Percentiles rank a stretch among this genome's conserved stretches.
Conservation (phyloP, 2,113 vertebrate genomes). For the human (Homo sapiens) region DNA sequence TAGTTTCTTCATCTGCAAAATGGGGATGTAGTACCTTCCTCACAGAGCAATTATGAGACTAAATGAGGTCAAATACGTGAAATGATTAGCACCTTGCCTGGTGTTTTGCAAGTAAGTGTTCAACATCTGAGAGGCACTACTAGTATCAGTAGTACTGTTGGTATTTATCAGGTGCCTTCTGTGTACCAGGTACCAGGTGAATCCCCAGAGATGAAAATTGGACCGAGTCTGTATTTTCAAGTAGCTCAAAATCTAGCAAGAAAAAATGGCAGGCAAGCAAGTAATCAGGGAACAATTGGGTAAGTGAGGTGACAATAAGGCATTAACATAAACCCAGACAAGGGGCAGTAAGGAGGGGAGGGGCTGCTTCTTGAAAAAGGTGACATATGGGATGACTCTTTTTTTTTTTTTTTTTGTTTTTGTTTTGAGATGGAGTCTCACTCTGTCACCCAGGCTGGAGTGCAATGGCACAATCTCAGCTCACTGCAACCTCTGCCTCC, state of each 20-base stretch:
- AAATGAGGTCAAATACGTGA: neutral
- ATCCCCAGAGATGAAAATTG: neutral
- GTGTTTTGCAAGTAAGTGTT: neutral
- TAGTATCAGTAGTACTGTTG: rapidly evolving
- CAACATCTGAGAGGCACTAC: rapidly evolving
- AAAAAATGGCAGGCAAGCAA: neutral
- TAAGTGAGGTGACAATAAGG: neutral
- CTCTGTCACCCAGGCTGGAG: no score
- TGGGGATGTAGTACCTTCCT: neutral
- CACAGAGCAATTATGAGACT: neutral
- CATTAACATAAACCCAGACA: neutral
- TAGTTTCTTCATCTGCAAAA: neutral
- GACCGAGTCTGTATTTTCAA: neutral
- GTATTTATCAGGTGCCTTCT: neutral
- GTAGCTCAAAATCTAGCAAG: neutral
- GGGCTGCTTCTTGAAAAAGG: neutral
- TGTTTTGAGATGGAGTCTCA: no score
- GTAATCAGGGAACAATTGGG: neutral
- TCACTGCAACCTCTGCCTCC: no score
- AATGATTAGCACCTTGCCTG: neutral
- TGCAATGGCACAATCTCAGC: no score
- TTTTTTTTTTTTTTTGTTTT: no score
- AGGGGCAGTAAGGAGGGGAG: neutral
- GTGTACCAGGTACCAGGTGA: no score
- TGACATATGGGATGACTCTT: no score